These are phyloP conservation scores for Papilio demoleus DNA, from an alignment of 2,888 invertebrate species.

Conservation along the genomic window DNA sequence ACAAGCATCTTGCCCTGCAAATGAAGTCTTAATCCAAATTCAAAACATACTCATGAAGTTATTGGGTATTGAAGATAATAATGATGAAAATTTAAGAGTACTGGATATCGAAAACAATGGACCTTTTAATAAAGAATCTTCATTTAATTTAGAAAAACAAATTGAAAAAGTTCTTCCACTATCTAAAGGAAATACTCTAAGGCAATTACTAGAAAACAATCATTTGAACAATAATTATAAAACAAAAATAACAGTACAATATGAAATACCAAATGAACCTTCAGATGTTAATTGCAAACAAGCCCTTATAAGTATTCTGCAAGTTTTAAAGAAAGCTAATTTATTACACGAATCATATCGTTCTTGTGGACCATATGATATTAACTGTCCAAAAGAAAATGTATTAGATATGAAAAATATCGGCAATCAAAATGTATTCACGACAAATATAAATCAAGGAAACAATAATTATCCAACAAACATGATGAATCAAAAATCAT, in stretches of 20 bases:
- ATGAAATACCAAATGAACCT: slow-evolving; percentile 24
- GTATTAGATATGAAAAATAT: slow-evolving; percentile 26
- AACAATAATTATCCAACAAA: slow-evolving; percentile 21
- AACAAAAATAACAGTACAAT: slow-evolving; percentile 33
- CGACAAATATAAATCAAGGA: slow-evolving; percentile 19
- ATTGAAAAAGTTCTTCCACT: slow-evolving; percentile 13
- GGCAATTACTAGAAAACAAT: slow-evolving; percentile 13
- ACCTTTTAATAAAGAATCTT: not conserved
- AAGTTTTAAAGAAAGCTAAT: slow-evolving; percentile 26
- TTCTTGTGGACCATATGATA: slow-evolving; percentile 6
- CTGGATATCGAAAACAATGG: not conserved
- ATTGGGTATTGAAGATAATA: not conserved
- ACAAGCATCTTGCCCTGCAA: slow-evolving; percentile 23
- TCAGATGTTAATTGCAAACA: slow-evolving; percentile 25
- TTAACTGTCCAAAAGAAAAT: slow-evolving; percentile 25
- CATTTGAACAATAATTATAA: slow-evolving; percentile 9
- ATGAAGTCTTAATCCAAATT: slow-evolving; percentile 23
- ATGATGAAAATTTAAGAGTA: not conserved
- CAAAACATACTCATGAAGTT: slow-evolving; percentile 29
- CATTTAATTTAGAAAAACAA: not conserved
- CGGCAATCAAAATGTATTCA: slow-evolving; percentile 27
- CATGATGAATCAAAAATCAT: not conserved
- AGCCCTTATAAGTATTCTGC: slow-evolving; percentile 21
- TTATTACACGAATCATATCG: not conserved
- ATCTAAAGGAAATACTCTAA: not conserved